Evolutionary conservation across 2,113 vertebrate species (phyloP), one percentile per base, ranked within the genome.

Genomic region (Pterocles gutturalis): DNA sequence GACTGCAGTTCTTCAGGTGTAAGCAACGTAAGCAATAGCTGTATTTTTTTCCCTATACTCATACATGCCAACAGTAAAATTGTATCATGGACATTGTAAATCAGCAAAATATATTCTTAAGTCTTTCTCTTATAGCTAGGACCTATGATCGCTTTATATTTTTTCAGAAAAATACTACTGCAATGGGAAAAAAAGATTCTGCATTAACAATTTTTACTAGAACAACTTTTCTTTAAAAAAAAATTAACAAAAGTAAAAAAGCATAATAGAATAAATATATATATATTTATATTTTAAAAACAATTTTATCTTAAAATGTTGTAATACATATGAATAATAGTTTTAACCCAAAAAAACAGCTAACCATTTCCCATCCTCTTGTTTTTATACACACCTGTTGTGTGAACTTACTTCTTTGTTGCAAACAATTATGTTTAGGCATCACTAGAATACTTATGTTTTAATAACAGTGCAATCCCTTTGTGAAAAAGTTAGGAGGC

Each of bases 211-310:
- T 49, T 92, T 81, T 75, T 83, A 67, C 60, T 89, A 80, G 21
- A 57, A n/a, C 48, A 38, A 28, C 5, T 83, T 96, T 87, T 93
- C 62, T 89, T 97, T 85, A 96, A 97, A 94, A 96, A 97, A 94
- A 46, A 87, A 95, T 70, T 33, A 96, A 91, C 79, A 77, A 73
- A 87, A 95, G 11, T 51, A 41, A 43, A 41, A 77, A 87, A 82
- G 22, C 4, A 7, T 61, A 77, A 82, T 66, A 93, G 94, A 97
- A 94, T 41, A 91, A 70, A 83, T 89, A 83, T 61, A 75, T 61
- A 75, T 75, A 12, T 54, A 17, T 65, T 89, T 79, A 34, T 28
- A 58, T 79, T 69, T 79, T 87, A 91, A 83, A 91, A 95, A 96
- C 64, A 46, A 77, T 49, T 93, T 93, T 86, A 17, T 81, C 71